Evolutionary conservation across 1,140 invertebrate species (phyloP), one percentile per base, ranked within the genome.

Genomic region (Drosophila triauraria): DNA sequence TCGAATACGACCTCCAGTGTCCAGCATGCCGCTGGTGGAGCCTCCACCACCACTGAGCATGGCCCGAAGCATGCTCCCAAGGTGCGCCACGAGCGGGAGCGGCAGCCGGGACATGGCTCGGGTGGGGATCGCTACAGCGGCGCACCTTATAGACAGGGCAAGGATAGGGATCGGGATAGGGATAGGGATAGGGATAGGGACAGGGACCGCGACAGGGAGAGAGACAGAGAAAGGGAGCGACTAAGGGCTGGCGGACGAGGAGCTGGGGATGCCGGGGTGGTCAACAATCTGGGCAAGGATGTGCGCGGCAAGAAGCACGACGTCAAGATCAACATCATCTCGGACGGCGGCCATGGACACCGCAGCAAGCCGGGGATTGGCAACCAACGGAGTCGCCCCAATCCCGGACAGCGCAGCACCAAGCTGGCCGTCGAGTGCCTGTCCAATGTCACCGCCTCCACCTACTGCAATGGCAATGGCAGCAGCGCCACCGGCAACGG

Each of bases 261-360:
- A 0, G 50, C 87, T 1, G 86, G 75, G 7, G 86, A 91, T 46
- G 86, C 87, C 0, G 87, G 82, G 1, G 79, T 80, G 30, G 85
- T 90, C 4, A 90, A 90, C 50, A 90, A 90, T 53, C 63, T 91
- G 20, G 82, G 86, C 76, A 86, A 86, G 32, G 70, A 91, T 42
- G 72, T 91, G 61, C 86, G 87, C 10, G 67, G 84, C 60, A 92
- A 92, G 69, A 92, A 91, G 65, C 88, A 92, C 42, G 91, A 92
- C 27, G 91, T 91, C 2, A 91, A 92, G 42, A 92, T 92, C 47
- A 92, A 92, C 48, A 92, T 92, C 44, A 92, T 92, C 20, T 92
- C 91, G 4, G 91, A 92, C 53, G 87, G 91, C 0, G 60, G 60
- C 0, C 79, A 48, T 17, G 10, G 44, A 10, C 69, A 43, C 9